Percentiles rank a stretch among this genome's conserved stretches.
Evolutionary conservation across 2,888 invertebrate species (phyloP).

Genomic region (Dioctria rufipes): DNA sequence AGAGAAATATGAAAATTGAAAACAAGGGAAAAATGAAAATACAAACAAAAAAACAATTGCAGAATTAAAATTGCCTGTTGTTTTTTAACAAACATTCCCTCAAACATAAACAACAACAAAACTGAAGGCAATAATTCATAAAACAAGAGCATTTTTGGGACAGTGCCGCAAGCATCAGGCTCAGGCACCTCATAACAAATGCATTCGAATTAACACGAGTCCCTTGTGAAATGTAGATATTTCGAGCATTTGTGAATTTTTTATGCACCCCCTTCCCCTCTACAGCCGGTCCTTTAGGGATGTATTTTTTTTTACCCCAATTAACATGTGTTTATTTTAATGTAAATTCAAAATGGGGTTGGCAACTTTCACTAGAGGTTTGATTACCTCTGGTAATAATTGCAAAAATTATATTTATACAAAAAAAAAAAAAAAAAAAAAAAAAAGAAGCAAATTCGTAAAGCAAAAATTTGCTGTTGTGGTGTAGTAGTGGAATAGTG

Average conservation of each 20-base stretch:
- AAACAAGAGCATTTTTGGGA: not conserved
- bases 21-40: too few relatives aligned
- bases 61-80: too few relatives aligned
- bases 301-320: slow-evolving; percentile 10
- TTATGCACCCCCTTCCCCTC: not conserved
- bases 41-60: too few relatives aligned
- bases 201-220: slow-evolving; percentile 24
- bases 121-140: not conserved
- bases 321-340: slow-evolving; percentile 25
- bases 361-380: not conserved
- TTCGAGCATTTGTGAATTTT: too few relatives aligned
- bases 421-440: too few relatives aligned
- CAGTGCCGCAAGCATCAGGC: not conserved
- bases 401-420: not conserved
- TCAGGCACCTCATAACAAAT: slow-evolving; percentile 13
- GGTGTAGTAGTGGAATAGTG: not conserved
- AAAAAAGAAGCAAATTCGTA: not conserved
- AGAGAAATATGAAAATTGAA: too few relatives aligned
- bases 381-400: not conserved
- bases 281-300: too few relatives aligned
- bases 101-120: not conserved
- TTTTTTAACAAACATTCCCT: too few relatives aligned
- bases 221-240: not conserved
- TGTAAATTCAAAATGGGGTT: not conserved
- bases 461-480: not conserved